These are phyloP conservation scores for Anguilla marmorata DNA, from an alignment of 2,797 vertebrate genomes.

Conservation along the genomic window DNA sequence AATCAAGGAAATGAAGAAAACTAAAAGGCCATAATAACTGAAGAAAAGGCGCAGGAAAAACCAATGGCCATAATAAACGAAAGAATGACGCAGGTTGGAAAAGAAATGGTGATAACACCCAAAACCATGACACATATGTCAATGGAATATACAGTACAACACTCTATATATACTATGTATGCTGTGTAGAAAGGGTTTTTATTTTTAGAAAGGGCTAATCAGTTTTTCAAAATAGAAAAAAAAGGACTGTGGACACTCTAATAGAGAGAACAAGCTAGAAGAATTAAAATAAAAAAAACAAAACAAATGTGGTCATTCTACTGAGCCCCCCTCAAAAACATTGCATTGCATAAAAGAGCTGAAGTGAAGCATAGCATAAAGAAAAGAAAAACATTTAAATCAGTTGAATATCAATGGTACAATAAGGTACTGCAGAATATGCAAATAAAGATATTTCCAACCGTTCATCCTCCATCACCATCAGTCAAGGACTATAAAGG, in stretches of 20 bases:
- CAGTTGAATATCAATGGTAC: background rate
- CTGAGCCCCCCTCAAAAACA: background rate
- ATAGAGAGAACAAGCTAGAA: background rate
- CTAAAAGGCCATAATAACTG: too few species aligned
- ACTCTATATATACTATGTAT: too few species aligned
- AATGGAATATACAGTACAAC: too few species aligned
- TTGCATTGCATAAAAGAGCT: background rate
- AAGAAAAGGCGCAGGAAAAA: too few species aligned
- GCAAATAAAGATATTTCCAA: background rate
- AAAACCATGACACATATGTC: too few species aligned
- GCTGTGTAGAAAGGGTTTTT: background rate
- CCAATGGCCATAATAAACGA: too few species aligned
- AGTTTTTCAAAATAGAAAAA: constrained; percentile 1
- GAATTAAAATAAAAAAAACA: background rate
- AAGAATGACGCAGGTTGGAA: too few species aligned
- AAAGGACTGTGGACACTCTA: background rate
- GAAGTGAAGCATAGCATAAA: background rate
- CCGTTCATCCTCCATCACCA: background rate
- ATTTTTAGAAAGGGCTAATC: background rate
- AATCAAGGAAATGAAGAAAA: too few species aligned
- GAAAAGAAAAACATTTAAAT: background rate
- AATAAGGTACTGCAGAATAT: background rate
- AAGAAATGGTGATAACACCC: too few species aligned
- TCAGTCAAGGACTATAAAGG: background rate
- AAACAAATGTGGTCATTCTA: background rate